phyloP scores from a whole-genome alignment of 2,797 vertebrate species.

The Typhlichthys subterraneus region DNA sequence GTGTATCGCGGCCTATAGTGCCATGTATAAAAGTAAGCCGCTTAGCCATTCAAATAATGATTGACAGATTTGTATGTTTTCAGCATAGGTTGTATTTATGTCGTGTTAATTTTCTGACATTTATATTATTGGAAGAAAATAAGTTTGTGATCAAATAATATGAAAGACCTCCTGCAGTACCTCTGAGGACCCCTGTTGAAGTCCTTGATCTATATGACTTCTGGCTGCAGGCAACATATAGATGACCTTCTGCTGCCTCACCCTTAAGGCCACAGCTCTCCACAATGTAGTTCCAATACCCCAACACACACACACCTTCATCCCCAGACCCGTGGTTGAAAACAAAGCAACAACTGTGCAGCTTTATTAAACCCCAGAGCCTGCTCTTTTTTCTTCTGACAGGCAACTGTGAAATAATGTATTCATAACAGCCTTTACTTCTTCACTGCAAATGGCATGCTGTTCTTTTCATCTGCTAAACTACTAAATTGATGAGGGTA shows the following conservation, averaged over 20 bases:
- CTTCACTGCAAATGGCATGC: conserved; percentile 57
- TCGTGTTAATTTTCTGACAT: too few species aligned
- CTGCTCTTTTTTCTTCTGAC: conserved; percentile 46
- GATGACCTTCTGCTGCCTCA: conserved; percentile 34
- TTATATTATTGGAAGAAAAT: too few species aligned
- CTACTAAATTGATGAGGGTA: conserved; percentile 55
- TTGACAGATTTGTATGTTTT: too few species aligned
- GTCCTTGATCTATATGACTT: background rate
- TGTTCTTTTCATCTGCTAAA: conserved; percentile 59
- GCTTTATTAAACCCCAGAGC: conserved; percentile 58
- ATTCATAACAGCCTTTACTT: conserved; percentile 63
- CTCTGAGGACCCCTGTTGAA: too few species aligned
- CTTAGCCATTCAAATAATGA: too few species aligned
- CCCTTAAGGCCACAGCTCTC: conserved; percentile 19
- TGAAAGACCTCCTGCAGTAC: too few species aligned
- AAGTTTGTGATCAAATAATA: too few species aligned
- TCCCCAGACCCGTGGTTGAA: conserved; percentile 16
- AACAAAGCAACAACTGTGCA: conserved; percentile 55
- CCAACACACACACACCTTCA: background rate
- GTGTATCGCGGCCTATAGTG: too few species aligned
- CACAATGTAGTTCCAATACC: conserved; percentile 12
- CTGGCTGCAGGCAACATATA: conserved; percentile 18
- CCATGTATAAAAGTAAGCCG: too few species aligned
- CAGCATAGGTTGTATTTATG: too few species aligned
- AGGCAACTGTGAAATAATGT: conserved; percentile 58